phyloP scores from a whole-genome alignment of 1,140 invertebrate species.

The Elysia chlorotica region DNA sequence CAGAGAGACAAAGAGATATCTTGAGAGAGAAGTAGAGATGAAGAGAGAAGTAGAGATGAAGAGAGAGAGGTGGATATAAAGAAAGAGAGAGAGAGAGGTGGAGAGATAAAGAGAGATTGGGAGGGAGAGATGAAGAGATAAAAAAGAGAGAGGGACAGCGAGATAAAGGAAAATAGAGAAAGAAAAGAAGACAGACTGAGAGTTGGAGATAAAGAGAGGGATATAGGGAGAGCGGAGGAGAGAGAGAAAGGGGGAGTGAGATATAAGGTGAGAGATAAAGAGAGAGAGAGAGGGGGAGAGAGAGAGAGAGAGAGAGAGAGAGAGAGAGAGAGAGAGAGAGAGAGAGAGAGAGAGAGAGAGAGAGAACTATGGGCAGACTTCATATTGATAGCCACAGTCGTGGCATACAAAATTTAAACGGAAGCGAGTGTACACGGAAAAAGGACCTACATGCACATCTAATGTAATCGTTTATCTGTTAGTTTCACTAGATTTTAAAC shows the following conservation, averaged over 20 bases:
- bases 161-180: not conserved
- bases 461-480: no score
- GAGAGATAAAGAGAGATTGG: not conserved
- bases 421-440: no score
- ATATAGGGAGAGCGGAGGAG: not conserved
- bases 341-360: not conserved
- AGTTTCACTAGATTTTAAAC: no score
- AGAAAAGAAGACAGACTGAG: not conserved
- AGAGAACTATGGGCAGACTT: not conserved
- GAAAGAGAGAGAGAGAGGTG: not conserved
- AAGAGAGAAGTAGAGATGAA: not conserved
- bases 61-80: not conserved
- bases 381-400: no score
- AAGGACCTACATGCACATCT: no score
- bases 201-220: not conserved
- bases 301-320: not conserved
- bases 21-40: not conserved
- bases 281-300: not conserved
- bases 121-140: not conserved
- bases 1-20: not conserved
- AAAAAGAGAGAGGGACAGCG: constrained; percentile 17
- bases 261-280: not conserved
- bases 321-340: no score
- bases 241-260: not conserved
- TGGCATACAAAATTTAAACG: no score